These are phyloP conservation scores for Drosophila kepulauana DNA, from an alignment of 1,140 invertebrate genomes.

Conservation along the genomic window DNA sequence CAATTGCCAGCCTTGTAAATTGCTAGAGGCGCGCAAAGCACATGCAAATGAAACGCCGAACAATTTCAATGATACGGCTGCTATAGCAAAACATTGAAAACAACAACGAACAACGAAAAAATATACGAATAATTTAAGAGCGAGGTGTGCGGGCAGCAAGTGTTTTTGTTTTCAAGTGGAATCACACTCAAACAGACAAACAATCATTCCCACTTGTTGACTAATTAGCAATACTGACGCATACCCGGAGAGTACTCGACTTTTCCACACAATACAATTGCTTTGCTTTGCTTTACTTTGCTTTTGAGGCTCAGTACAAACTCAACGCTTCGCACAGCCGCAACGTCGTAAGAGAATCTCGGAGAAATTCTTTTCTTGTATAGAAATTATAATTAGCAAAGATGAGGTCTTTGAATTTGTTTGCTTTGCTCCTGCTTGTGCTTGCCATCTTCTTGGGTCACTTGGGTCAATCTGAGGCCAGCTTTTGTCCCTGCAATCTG, in stretches of 20 bases:
- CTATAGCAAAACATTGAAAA: constrained; percentile 26
- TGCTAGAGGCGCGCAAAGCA: constrained; percentile 66
- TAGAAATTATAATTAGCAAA: constrained; percentile 35
- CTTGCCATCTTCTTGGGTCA: constrained; percentile 40
- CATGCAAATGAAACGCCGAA: constrained; percentile 60
- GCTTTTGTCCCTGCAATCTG: constrained; percentile 71
- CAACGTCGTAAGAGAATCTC: constrained; percentile 30
- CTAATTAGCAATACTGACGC: constrained; percentile 74
- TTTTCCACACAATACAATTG: constrained; percentile 1
- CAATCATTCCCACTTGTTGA: constrained; percentile 60
- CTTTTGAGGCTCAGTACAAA: constrained; percentile 53
- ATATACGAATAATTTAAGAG: neutral
- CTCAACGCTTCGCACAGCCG: constrained; percentile 41
- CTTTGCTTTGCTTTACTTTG: constrained; percentile 13
- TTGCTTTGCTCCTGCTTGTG: constrained; percentile 36
- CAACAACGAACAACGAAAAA: neutral
- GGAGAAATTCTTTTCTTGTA: neutral
- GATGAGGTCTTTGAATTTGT: constrained; percentile 67
- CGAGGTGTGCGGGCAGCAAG: neutral
- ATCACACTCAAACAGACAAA: constrained; percentile 19
- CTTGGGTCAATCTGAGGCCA: constrained; percentile 45
- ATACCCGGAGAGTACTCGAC: constrained; percentile 30
- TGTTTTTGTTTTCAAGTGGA: constrained; percentile 42
- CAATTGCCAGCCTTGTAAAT: constrained; percentile 74
- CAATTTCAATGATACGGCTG: constrained; percentile 36